Conservation (phyloP, 2,113 vertebrate genomes). For the Gulo gulo region DNA sequence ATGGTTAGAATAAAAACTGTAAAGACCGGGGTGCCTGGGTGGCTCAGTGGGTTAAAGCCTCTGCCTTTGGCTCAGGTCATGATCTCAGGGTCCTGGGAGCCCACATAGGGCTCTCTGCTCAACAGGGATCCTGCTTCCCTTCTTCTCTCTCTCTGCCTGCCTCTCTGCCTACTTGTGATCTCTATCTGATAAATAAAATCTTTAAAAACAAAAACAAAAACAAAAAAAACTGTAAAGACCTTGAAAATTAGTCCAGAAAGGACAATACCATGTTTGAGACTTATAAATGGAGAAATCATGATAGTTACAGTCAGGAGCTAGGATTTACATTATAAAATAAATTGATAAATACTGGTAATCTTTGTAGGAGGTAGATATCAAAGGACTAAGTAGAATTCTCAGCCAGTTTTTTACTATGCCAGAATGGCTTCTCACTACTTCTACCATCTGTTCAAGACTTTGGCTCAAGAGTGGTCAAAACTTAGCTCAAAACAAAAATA, state of each 20-base stretch:
- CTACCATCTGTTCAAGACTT: not conserved
- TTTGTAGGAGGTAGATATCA: not conserved
- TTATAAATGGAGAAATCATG: not conserved
- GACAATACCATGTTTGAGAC: not conserved
- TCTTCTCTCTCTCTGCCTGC: too few relatives aligned
- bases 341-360: not conserved
- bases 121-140: too few relatives aligned
- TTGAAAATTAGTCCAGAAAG: not conserved
- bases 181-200: too few relatives aligned
- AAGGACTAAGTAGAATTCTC: not conserved
- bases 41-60: too few relatives aligned
- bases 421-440: not conserved
- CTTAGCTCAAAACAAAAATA: not conserved
- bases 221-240: not conserved
- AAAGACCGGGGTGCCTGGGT: not conserved
- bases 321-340: not conserved
- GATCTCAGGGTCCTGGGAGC: too few relatives aligned
- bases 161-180: too few relatives aligned
- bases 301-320: not conserved
- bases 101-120: too few relatives aligned
- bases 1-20: not conserved
- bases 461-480: not conserved
- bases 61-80: too few relatives aligned
- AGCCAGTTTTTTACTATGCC: not conserved
- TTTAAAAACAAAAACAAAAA: too few relatives aligned